Evolutionary conservation across 1,140 invertebrate genomes (phyloP).

Genomic region (Orchesella cincta): DNA sequence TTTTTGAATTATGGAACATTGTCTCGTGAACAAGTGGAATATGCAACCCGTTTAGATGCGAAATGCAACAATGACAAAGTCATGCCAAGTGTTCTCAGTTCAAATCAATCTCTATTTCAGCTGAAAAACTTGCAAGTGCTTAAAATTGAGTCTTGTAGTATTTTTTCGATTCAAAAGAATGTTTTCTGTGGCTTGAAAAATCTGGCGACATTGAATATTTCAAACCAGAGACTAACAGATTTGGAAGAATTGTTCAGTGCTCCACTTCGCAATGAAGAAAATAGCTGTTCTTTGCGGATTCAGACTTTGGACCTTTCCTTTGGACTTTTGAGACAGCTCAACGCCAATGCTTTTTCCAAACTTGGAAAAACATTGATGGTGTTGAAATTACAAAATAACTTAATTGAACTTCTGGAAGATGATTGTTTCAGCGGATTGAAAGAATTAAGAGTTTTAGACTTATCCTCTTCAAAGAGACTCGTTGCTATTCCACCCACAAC

Average conservation of each 20-base stretch:
- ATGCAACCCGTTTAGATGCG: constrained; percentile 68
- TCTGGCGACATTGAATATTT: constrained; percentile 78
- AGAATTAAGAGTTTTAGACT: constrained; percentile 75
- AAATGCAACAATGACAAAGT: constrained; percentile 75
- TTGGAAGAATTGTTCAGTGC: constrained; percentile 69
- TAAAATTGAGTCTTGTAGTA: constrained; percentile 74
- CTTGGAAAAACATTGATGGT: constrained; percentile 74
- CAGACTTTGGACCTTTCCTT: constrained; percentile 58
- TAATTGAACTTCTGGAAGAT: constrained; percentile 75
- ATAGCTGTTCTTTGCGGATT: constrained; percentile 34
- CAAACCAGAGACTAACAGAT: constrained; percentile 73
- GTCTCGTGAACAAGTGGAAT: constrained; percentile 62
- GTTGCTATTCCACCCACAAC: constrained; percentile 73
- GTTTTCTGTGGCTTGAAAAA: constrained; percentile 73
- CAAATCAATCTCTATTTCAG: constrained; percentile 68
- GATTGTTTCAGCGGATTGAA: constrained; percentile 74
- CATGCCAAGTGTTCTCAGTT: constrained; percentile 74
- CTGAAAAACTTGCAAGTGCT: constrained; percentile 73
- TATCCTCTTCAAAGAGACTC: constrained; percentile 79
- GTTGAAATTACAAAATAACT: constrained; percentile 78
- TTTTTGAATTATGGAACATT: constrained; percentile 52
- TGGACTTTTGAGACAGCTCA: constrained; percentile 62
- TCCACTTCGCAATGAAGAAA: constrained; percentile 50
- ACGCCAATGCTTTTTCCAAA: constrained; percentile 70
- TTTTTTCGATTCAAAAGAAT: constrained; percentile 66